These are phyloP conservation scores for Scaptomyza polygonia DNA, from an alignment of 2,888 invertebrate genomes.

Conservation along the genomic window DNA sequence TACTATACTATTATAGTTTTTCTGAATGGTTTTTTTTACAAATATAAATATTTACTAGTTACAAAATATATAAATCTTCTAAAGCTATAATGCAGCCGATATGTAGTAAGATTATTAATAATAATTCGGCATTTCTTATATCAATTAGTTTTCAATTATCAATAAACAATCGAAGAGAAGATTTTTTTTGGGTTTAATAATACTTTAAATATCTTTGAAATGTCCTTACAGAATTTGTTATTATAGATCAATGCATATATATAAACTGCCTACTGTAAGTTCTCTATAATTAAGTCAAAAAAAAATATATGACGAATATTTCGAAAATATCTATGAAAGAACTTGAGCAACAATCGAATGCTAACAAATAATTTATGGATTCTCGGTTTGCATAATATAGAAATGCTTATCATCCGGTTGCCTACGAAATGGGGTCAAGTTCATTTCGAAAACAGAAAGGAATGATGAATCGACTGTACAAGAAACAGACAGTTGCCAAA, in stretches of 20 bases:
- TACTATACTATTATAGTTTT: too few species aligned
- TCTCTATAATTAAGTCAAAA: background rate
- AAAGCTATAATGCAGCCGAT: background rate
- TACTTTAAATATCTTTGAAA: too few species aligned
- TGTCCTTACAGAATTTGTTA: too few species aligned
- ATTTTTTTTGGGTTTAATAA: too few species aligned
- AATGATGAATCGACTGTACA: constrained; percentile 3
- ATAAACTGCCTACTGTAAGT: too few species aligned
- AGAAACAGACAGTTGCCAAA: constrained; percentile 12
- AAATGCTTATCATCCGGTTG: constrained; percentile 16
- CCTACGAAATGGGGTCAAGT: constrained; percentile 32
- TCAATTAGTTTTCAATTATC: too few species aligned
- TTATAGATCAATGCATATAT: too few species aligned
- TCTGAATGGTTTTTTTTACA: too few species aligned
- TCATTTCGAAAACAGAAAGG: constrained; percentile 4
- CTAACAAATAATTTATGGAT: background rate
- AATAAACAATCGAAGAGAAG: too few species aligned
- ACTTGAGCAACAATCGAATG: constrained; percentile 3
- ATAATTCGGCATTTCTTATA: background rate
- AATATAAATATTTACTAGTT: too few species aligned
- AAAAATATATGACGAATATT: background rate
- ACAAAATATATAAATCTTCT: background rate
- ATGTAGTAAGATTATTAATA: too few species aligned
- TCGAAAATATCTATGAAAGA: background rate
- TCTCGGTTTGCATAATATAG: background rate